A percentile compares a stretch with the other conserved stretches of the same genome.
Conservation (phyloP, 2,888 invertebrate species). For the Crocallis elinguaria region DNA sequence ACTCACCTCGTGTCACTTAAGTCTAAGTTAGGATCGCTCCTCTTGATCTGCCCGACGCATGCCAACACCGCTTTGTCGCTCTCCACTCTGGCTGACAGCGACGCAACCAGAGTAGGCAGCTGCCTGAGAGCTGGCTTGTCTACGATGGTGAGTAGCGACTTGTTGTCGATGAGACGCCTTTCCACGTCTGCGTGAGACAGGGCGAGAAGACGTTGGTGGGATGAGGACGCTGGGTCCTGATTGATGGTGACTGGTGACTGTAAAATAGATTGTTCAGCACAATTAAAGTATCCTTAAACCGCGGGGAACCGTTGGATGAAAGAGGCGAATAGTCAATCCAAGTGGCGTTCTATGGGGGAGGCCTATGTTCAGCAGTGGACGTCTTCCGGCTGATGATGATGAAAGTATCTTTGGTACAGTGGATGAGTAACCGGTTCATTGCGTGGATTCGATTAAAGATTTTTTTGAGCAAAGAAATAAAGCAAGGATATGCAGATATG, state of each 20-base stretch:
- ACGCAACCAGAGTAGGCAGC: constrained; percentile 87
- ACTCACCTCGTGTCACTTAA: constrained; percentile 85
- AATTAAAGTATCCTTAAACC: too few relatives aligned
- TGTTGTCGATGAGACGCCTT: constrained; percentile 95
- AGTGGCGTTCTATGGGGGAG: too few relatives aligned
- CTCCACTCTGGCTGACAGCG: constrained; percentile 92
- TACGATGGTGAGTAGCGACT: constrained; percentile 93
- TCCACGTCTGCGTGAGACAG: constrained; percentile 94
- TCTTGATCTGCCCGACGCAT: constrained; percentile 88
- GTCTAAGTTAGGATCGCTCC: constrained; percentile 85
- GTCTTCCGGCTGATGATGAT: too few relatives aligned
- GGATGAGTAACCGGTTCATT: too few relatives aligned
- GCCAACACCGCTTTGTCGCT: constrained; percentile 95
- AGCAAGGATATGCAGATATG: too few relatives aligned
- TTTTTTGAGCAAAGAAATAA: too few relatives aligned
- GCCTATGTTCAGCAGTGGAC: too few relatives aligned
- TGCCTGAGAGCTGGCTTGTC: constrained; percentile 93
- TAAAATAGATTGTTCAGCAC: not conserved
- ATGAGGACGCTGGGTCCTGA: constrained; percentile 92
- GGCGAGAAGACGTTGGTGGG: constrained; percentile 94
- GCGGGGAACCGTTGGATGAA: too few relatives aligned
- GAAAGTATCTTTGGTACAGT: too few relatives aligned
- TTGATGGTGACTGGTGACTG: constrained; percentile 83
- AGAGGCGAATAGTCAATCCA: too few relatives aligned
- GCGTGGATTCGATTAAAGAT: too few relatives aligned